These are phyloP conservation scores for Nerophis ophidion DNA, from an alignment of 2,113 vertebrate species.

Conservation along the genomic window DNA sequence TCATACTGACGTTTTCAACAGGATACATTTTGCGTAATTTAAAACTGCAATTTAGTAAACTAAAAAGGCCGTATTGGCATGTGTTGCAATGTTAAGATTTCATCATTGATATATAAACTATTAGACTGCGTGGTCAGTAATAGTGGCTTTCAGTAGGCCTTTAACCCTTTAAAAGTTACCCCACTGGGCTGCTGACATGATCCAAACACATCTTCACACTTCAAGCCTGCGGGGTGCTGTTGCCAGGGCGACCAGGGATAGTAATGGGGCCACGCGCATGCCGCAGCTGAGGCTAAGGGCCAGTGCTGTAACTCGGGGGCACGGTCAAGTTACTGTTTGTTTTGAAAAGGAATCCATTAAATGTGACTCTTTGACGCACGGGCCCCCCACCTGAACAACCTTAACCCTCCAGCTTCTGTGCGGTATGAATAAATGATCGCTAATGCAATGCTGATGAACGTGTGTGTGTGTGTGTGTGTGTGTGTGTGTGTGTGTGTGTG, in stretches of 20 bases:
- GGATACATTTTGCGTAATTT: no score
- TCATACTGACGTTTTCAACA: no score
- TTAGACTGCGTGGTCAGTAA: no score
- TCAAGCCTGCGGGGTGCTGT: constrained; percentile 60
- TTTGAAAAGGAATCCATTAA: constrained; percentile 18
- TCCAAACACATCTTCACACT: constrained; percentile 24
- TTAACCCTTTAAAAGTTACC: constrained; percentile 20
- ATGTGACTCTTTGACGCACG: background rate
- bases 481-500: constrained; percentile 15
- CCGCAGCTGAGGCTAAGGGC: constrained; percentile 53
- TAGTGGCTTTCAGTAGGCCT: no score
- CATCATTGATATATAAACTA: no score
- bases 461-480: constrained; percentile 2
- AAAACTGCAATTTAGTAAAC: no score
- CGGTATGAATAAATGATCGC: constrained; percentile 51
- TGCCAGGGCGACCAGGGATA: constrained; percentile 70
- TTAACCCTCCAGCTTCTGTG: background rate
- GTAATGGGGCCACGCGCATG: constrained; percentile 70
- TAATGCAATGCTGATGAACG: constrained; percentile 38
- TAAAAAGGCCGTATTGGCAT: no score
- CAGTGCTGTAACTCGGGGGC: background rate
- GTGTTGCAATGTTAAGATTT: no score
- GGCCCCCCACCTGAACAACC: background rate
- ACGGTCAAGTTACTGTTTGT: constrained; percentile 5
- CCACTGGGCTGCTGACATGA: constrained; percentile 11